Evolutionary conservation across 2,888 invertebrate genomes (phyloP).

Genomic region (Carterocephalus palaemon): DNA sequence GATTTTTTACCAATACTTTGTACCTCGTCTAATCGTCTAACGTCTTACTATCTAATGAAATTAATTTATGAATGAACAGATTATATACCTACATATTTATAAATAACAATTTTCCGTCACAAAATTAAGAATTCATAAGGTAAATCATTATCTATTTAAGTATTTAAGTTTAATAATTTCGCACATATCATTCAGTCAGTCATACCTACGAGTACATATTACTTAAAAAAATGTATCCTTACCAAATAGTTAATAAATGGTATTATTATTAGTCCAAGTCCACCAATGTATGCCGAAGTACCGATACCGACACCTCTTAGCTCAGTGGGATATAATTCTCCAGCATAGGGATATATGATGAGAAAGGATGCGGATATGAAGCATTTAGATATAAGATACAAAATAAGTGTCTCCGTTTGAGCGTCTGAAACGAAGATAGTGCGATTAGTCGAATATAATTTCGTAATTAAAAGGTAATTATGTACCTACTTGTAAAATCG

Average conservation of each 20-base stretch:
- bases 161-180: too few species aligned
- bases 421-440: conserved; percentile 80
- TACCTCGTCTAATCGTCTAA: too few species aligned
- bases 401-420: conserved; percentile 83
- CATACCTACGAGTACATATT: too few species aligned
- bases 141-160: too few species aligned
- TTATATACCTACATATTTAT: too few species aligned
- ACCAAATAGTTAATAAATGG: conserved; percentile 95
- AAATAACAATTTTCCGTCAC: too few species aligned
- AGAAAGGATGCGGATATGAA: conserved; percentile 94
- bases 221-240: conserved; percentile 47
- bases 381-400: conserved; percentile 91
- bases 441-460: conserved; percentile 13
- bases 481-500: not conserved
- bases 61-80: too few species aligned
- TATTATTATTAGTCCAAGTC: conserved; percentile 91
- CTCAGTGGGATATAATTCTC: conserved; percentile 94
- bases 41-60: too few species aligned
- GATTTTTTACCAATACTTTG: too few species aligned
- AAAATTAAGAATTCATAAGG: too few species aligned
- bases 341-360: conserved; percentile 95
- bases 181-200: too few species aligned
- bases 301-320: conserved; percentile 93
- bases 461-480: conserved; percentile 31
- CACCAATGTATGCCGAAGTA: conserved; percentile 93